These are phyloP conservation scores for Steatocranus sp. DNA, from an alignment of 2,797 vertebrate genomes.

Conservation along the genomic window DNA sequence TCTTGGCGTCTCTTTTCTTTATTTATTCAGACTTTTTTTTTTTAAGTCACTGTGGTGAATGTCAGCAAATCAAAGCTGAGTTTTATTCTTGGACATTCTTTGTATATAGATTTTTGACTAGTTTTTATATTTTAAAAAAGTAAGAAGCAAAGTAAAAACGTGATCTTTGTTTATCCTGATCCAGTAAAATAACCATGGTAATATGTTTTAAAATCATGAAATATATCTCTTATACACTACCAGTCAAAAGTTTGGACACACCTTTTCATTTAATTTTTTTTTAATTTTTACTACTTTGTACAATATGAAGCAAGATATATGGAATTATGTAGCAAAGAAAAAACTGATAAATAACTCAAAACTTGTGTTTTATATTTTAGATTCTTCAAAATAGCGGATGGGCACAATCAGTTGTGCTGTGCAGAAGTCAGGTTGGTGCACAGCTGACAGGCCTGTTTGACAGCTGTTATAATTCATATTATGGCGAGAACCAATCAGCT, in stretches of 20 bases:
- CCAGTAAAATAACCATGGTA: not conserved
- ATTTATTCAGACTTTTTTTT: not conserved
- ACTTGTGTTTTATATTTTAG: not conserved
- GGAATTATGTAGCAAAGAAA: not conserved
- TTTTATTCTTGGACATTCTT: not conserved
- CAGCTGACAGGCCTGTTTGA: not conserved
- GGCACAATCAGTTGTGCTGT: not conserved
- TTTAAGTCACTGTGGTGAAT: not conserved
- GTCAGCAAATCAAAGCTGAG: not conserved
- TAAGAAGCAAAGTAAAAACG: not conserved
- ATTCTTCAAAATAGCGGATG: fast-evolving
- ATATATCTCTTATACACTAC: not conserved
- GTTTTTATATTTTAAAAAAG: not conserved
- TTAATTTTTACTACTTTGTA: not conserved
- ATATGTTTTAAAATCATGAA: not conserved
- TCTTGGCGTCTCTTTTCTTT: not conserved
- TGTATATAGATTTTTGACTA: not conserved
- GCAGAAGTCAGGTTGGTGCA: not conserved
- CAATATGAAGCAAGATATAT: not conserved
- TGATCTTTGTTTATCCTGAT: not conserved
- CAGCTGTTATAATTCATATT: not conserved
- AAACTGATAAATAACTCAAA: not conserved
- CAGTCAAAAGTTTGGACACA: not conserved
- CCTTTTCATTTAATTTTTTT: not conserved
- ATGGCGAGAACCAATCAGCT: not conserved